These are phyloP conservation scores for Emberiza fucata DNA, from an alignment of 2,113 vertebrate species.

Conservation along the genomic window DNA sequence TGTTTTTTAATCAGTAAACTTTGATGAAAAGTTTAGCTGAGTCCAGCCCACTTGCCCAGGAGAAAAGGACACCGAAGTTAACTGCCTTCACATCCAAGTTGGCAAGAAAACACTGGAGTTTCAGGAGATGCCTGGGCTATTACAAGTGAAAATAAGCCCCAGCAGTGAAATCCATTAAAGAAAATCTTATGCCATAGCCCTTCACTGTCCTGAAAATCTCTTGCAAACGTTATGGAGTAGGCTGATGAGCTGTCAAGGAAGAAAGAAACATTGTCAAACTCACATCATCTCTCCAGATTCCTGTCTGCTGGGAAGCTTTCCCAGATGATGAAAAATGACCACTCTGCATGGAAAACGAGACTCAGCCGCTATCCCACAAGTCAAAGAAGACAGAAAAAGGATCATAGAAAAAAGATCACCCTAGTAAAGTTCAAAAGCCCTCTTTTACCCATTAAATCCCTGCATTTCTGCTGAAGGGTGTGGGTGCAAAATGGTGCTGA, in stretches of 20 bases:
- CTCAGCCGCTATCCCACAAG: neutral
- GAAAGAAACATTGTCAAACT: neutral
- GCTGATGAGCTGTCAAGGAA: neutral
- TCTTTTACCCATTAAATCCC: neutral
- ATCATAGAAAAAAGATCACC: neutral
- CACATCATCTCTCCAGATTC: neutral
- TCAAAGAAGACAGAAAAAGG: neutral
- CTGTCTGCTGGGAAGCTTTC: neutral
- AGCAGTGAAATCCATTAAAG: neutral
- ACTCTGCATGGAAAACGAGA: neutral
- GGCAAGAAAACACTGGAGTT: neutral
- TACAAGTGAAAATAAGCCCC: neutral
- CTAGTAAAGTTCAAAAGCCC: neutral
- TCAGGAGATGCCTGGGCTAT: neutral
- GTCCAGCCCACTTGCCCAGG: neutral
- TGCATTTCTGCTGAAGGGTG: accelerated
- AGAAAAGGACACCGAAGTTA: neutral
- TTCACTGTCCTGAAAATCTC: neutral
- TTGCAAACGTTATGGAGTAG: neutral
- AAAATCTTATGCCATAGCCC: neutral
- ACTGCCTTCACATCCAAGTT: neutral
- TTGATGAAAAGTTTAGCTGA: neutral
- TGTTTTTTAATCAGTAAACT: neutral
- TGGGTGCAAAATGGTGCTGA: neutral
- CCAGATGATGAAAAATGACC: neutral